Evolutionary conservation across 2,113 vertebrate species (phyloP).

Genomic region (Eupsittula cactorum): DNA sequence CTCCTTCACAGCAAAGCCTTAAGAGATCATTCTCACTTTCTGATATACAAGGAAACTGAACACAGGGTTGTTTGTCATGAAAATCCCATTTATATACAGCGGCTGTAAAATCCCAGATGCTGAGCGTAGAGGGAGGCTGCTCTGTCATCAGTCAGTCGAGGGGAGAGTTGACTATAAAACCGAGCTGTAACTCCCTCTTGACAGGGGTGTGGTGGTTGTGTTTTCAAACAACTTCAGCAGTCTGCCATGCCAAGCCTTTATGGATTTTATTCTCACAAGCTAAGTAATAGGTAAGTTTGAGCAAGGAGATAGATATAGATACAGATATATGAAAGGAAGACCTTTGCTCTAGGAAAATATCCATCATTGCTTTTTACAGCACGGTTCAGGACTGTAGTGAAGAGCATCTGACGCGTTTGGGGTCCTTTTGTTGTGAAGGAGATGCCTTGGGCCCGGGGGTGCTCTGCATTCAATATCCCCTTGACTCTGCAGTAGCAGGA

Average conservation of each 20-base stretch:
- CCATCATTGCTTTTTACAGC: neutral
- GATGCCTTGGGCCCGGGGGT: neutral
- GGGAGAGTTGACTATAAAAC: conserved; percentile 20
- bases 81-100: conserved; percentile 36
- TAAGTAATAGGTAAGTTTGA: neutral
- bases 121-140: neutral
- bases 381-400: neutral
- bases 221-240: conserved; percentile 13
- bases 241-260: neutral
- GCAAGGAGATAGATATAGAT: neutral
- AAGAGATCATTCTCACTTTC: conserved; percentile 6
- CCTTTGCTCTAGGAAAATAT: conserved; percentile 33
- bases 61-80: conserved; percentile 55
- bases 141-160: neutral
- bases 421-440: neutral
- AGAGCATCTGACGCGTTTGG: neutral
- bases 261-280: conserved; percentile 10
- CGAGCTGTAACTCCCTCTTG: neutral
- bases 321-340: neutral
- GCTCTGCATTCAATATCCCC: neutral
- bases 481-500: neutral
- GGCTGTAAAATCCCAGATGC: conserved; percentile 47
- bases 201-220: neutral
- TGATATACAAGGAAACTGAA: conserved; percentile 33
- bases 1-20: conserved; percentile 15